Conservation (phyloP, 2,113 vertebrate genomes). For the Hydrochoerus hydrochaeris region DNA sequence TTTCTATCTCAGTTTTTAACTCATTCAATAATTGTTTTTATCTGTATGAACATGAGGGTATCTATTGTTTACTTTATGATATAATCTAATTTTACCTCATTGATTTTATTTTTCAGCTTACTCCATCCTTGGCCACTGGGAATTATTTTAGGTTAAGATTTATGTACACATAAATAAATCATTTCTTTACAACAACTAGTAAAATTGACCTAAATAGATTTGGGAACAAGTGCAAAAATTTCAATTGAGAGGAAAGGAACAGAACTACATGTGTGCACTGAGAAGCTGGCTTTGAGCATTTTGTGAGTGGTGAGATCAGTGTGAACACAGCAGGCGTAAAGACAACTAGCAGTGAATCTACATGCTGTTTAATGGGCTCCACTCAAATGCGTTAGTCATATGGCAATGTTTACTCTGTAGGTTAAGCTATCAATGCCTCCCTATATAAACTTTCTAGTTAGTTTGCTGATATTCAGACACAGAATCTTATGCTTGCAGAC, state of each 20-base stretch:
- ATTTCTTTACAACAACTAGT: not conserved
- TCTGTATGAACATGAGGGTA: not conserved
- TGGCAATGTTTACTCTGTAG: not conserved
- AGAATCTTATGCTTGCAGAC: not conserved
- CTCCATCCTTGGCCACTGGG: not conserved
- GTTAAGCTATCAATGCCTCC: not conserved
- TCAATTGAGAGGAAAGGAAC: not conserved
- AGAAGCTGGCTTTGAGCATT: not conserved
- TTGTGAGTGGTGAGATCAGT: not conserved
- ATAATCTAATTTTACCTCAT: not conserved
- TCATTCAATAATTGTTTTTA: not conserved
- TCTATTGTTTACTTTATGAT: not conserved
- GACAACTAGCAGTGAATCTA: not conserved
- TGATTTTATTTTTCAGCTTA: not conserved
- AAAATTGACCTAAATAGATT: not conserved
- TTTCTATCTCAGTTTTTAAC: not conserved
- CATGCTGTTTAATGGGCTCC: not conserved
- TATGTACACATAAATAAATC: not conserved
- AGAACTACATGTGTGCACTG: not conserved
- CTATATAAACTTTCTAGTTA: not conserved
- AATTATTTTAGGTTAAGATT: not conserved
- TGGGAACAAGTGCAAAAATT: not conserved
- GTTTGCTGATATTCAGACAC: not conserved
- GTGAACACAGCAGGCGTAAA: not conserved
- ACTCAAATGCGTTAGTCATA: not conserved